Conservation (phyloP, 2,888 invertebrate species). For the Erpobdella octoculata region DNA sequence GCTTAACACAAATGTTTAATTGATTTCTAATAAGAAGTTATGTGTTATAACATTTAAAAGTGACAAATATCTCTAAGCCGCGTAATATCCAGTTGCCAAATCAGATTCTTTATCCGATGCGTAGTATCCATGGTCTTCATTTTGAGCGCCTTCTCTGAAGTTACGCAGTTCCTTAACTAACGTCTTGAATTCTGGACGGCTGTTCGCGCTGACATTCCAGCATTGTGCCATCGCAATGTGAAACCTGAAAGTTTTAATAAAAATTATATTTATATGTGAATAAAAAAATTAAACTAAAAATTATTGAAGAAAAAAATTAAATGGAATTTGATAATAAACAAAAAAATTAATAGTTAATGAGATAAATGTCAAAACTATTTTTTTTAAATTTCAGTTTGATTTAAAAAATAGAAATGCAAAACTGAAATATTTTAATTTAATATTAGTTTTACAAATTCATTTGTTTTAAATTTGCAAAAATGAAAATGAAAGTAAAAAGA, state of each 20-base stretch:
- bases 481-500: background rate
- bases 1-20: background rate
- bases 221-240: no score
- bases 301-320: no score
- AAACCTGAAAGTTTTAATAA: no score
- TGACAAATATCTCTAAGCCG: background rate
- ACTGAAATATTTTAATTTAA: no score
- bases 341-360: no score
- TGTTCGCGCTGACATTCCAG: background rate
- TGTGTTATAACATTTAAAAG: background rate
- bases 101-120: background rate
- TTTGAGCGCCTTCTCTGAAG: background rate
- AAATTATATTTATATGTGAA: no score
- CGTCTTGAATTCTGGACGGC: background rate
- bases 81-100: background rate
- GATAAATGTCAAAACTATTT: no score
- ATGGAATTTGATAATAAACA: no score
- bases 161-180: background rate
- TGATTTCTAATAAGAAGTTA: background rate
- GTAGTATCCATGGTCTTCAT: background rate
- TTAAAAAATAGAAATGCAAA: no score
- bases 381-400: no score
- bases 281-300: no score
- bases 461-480: background rate
- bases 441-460: no score